Conservation (phyloP, 92 coral and sea anemone genomes). For the Palythoa caribaeorum region DNA sequence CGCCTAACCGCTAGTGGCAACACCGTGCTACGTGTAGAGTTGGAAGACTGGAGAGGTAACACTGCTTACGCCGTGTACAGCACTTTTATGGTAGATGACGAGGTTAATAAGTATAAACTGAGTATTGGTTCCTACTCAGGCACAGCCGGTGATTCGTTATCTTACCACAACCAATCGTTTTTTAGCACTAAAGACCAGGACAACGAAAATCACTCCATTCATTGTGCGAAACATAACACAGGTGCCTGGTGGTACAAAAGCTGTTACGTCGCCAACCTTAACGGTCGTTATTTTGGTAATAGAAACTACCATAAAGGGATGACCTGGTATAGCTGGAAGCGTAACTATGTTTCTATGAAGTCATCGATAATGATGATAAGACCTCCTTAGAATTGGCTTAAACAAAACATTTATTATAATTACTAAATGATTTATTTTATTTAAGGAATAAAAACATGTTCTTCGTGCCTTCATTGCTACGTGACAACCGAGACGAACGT, state of each 20-base stretch:
- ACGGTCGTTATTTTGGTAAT: background rate
- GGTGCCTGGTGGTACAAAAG: background rate
- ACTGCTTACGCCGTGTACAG: too few species aligned
- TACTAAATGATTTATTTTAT: too few species aligned
- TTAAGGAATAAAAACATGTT: too few species aligned
- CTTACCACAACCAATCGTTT: background rate
- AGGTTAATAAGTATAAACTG: background rate
- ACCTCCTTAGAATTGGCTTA: background rate
- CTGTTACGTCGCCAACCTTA: background rate
- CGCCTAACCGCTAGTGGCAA: too few species aligned
- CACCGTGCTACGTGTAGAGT: too few species aligned
- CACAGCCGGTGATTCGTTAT: background rate
- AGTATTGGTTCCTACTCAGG: background rate
- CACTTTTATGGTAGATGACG: background rate
- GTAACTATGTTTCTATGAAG: background rate
- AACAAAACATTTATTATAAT: too few species aligned
- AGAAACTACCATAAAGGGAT: background rate
- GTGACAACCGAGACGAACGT: too few species aligned
- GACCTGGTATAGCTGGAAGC: background rate
- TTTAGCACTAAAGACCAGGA: background rate
- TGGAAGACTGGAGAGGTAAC: too few species aligned
- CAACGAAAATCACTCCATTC: background rate
- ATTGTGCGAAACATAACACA: background rate
- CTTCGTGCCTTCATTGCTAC: too few species aligned
- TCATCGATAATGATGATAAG: background rate